phyloP scores from a whole-genome alignment of 2,113 vertebrate species.

The Cromileptes altivelis region DNA sequence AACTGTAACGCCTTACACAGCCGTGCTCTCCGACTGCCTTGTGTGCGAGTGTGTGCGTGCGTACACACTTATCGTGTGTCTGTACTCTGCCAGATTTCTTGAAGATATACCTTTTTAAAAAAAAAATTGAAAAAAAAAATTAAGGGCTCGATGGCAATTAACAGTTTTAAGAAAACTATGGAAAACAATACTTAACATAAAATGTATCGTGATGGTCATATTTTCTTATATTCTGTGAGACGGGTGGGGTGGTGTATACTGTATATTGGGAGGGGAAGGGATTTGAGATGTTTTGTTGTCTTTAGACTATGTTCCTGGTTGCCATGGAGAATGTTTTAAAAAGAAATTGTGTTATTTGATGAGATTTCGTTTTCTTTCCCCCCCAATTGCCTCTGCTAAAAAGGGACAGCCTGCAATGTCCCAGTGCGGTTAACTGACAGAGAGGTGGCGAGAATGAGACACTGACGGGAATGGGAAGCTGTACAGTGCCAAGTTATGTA shows the following conservation, averaged over 20 bases:
- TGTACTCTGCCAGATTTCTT: constrained; percentile 79
- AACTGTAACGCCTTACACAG: constrained; percentile 85
- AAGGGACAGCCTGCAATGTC: constrained; percentile 74
- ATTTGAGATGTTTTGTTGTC: constrained; percentile 52
- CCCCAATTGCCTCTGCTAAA: constrained; percentile 70
- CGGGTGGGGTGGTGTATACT: constrained; percentile 68
- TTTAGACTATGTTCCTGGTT: constrained; percentile 75
- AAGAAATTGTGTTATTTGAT: constrained; percentile 79
- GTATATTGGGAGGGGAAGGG: constrained; percentile 69
- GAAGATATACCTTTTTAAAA: constrained; percentile 80
- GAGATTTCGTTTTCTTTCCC: constrained; percentile 59
- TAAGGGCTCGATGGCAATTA: constrained; percentile 86
- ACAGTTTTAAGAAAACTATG: constrained; percentile 82
- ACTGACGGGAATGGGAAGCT: constrained; percentile 72
- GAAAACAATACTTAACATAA: constrained; percentile 81
- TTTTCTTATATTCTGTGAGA: constrained; percentile 83
- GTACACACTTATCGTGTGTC: constrained; percentile 71
- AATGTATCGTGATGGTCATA: constrained; percentile 84
- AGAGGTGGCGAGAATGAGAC: constrained; percentile 56
- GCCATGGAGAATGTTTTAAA: constrained; percentile 84
- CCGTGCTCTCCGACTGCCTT: constrained; percentile 79
- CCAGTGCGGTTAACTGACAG: constrained; percentile 73
- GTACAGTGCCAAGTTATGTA: constrained; percentile 90
- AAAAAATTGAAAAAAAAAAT: constrained; percentile 68
- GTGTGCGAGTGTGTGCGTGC: constrained; percentile 71